Percentiles rank a stretch among this genome's conserved stretches.
phyloP scores from a whole-genome alignment of 53 echinoderm and acorn worm genomes.

The Temnopleurus reevesii region DNA sequence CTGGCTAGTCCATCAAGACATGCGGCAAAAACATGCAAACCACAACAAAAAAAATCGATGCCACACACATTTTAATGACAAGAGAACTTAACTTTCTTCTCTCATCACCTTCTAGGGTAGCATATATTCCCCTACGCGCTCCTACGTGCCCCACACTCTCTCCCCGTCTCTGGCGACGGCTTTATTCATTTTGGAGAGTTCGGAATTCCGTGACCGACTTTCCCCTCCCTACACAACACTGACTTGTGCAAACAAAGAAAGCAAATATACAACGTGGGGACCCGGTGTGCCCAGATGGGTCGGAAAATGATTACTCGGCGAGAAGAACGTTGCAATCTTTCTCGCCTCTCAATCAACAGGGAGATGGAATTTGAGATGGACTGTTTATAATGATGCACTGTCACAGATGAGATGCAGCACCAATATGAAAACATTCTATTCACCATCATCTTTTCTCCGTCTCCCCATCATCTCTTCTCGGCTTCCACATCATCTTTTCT shows the following conservation, averaged over 20 bases:
- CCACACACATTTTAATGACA: neutral
- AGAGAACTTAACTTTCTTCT: neutral
- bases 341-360: slow-evolving; percentile 1
- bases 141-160: neutral
- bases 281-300: slow-evolving; percentile 7
- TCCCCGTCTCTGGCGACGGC: neutral
- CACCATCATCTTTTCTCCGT: too few species aligned
- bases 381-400: neutral
- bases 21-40: neutral
- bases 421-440: neutral
- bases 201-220: slow-evolving; percentile 6
- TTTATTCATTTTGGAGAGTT: neutral
- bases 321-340: slow-evolving; percentile 25
- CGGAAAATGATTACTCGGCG: slow-evolving; percentile 19
- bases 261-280: slow-evolving; percentile 31
- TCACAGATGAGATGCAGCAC: neutral
- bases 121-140: neutral
- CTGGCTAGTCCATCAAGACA: neutral
- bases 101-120: neutral
- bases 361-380: neutral
- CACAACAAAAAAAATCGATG: slow-evolving; percentile 12
- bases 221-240: neutral
- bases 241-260: neutral
- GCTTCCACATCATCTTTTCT: too few species aligned
- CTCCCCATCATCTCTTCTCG: too few species aligned